A percentile compares a stretch with the other conserved stretches of the same genome.
These are phyloP conservation scores for Achlya flavicornis DNA, from an alignment of 2,888 invertebrate species.

Conservation along the genomic window DNA sequence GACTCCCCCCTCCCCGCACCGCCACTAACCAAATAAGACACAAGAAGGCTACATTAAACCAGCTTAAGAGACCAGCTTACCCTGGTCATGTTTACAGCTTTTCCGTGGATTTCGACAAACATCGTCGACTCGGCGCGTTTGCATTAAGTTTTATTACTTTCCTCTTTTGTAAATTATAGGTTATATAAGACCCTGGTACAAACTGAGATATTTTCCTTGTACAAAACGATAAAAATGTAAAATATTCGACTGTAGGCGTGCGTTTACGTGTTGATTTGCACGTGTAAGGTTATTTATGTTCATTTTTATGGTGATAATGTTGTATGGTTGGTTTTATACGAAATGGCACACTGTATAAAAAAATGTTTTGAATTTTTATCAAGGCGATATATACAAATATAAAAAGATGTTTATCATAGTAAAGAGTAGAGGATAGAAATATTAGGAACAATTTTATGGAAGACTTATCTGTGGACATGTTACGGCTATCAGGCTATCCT, in stretches of 20 bases:
- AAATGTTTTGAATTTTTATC: background rate
- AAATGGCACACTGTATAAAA: background rate
- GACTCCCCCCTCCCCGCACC: slow-evolving; percentile 39
- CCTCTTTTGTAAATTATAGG: slow-evolving; percentile 74
- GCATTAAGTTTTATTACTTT: slow-evolving; percentile 81
- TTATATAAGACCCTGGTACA: slow-evolving; percentile 62
- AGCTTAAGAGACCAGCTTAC: slow-evolving; percentile 44
- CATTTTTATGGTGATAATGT: slow-evolving; percentile 9
- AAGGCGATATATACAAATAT: background rate
- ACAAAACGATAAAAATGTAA: slow-evolving; percentile 64
- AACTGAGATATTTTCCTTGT: slow-evolving; percentile 59
- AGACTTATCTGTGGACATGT: no score
- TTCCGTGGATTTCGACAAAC: slow-evolving; percentile 72
- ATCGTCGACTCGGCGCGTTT: slow-evolving; percentile 67
- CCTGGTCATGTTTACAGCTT: slow-evolving; percentile 59
- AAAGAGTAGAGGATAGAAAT: no score
- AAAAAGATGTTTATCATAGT: no score
- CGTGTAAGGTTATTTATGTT: background rate
- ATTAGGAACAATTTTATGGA: no score
- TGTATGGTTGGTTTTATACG: slow-evolving; percentile 6
- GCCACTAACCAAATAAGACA: slow-evolving; percentile 33
- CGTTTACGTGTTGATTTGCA: slow-evolving; percentile 11
- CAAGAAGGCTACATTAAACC: slow-evolving; percentile 30
- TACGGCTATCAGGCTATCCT: no score
- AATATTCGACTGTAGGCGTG: slow-evolving; percentile 38